Base-by-base conservation (phyloP, 2,113 vertebrate species). In the Brachionichthys hirsutus region DNA sequence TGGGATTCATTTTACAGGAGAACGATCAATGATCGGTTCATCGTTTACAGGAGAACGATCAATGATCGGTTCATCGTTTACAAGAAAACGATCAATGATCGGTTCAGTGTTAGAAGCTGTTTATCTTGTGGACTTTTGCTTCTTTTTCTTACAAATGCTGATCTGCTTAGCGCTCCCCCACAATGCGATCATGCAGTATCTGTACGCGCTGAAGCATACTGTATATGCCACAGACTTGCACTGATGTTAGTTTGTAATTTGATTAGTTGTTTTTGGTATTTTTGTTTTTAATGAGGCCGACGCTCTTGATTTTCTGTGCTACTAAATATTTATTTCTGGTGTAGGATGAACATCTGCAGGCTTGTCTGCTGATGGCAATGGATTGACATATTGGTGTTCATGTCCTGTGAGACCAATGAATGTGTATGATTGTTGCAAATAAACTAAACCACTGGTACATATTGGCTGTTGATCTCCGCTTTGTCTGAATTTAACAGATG, bases 391-490 rank as follows among this genome's bases (percentile, higher is more conserved):
- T 89, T 89, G 90, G 90, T 93, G 92, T 93, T 92, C 90, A 85
- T 91, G 92, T 94, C 92, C 91, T 91, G 92, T 94, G 92, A 93
- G 94, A 95, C 93, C 91, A 80, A 91, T 90, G 94, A 95, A 95
- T 97, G 94, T 98, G 94, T 94, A 90, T 92, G 92, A 90, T 91
- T 85, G 77, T 87, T 61, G 92, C 94, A 93, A 93, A 90, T 90
- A 90, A 93, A 79, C 87, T 73, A 75, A 87, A 84, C 61, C 67
- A 80, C 54, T 73, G 59, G 62, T 72, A 55, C 51, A 63, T 69
- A 15, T 55, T 78, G 66, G 53, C 88, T 90, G 86, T 85, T 87
- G 42, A 16, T 67, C 34, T 51, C 12, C 47, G 85, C 42, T 75
- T 30, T 30, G 24, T 30, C 24, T 30, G 24, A 30, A 30, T 30